Base-by-base conservation (phyloP, 2,888 invertebrate genomes). In the Polietes domitor region DNA sequence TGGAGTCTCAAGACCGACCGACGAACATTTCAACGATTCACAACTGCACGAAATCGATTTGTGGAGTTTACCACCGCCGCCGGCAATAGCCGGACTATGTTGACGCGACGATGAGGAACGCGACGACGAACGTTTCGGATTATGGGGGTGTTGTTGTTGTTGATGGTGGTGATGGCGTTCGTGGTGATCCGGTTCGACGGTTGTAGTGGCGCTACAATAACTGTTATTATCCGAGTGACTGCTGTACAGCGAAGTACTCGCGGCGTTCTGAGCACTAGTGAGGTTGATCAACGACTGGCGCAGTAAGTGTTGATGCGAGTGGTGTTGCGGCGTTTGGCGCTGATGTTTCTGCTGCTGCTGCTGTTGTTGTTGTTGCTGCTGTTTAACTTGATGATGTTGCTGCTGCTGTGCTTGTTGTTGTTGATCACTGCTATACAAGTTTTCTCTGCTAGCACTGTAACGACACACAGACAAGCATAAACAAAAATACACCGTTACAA, bases 271-370 rank as follows among this genome's bases (percentile, higher is more conserved):
- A 85, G 89, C 91, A 89, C 91, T 89, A 78, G 90, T 90, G 82
- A 92, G 91, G 90, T 92, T 92, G 88, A 91, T 88, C 89, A 92
- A 88, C 88, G 92, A 92, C 91, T 92, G 92, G 77, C 91, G 92
- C 87, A 90, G 89, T 88, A 91, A 89, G 85, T 91, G 89, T 87
- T 91, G 92, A 87, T 89, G 91, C 85, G 90, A 91, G 75, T 84
- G 84, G 81, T 84, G 84, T 81, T 84, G 84, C 32, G 81, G 76
- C 75, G 81, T 75, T 84, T 84, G 81, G 79, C 90, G 88, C 83
- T 89, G 90, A 85, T 91, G 90, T 50, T 88, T 88, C 72, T 88
- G 88, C 76, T 88, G 86, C 74, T 85, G 85, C 72, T 76, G 76
- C 63, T 80, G 82, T 50, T 85, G 75, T 17, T 79, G 82, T 7